phyloP scores from a whole-genome alignment of 2,113 vertebrate genomes.

The Polyodon spathula region DNA sequence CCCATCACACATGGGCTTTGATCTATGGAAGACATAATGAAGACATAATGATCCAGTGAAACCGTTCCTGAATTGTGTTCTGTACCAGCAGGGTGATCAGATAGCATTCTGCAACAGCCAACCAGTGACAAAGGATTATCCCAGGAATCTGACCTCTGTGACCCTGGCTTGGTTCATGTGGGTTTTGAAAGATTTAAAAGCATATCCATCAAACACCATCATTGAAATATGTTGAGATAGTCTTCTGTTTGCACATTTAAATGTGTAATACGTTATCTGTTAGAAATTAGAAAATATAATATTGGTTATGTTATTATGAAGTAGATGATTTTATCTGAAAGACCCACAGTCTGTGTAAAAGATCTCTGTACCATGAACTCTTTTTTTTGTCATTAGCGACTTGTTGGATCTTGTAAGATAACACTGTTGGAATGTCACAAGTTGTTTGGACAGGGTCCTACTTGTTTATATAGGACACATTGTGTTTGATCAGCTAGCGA shows the following conservation, averaged over 20 bases:
- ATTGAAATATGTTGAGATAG: not conserved
- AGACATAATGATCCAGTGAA: slow-evolving; percentile 7
- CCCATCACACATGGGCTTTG: slow-evolving; percentile 1
- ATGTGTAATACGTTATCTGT: no score
- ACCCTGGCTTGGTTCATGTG: not conserved
- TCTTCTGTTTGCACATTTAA: no score
- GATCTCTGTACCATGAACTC: no score
- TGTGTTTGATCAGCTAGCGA: slow-evolving; percentile 30
- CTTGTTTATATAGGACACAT: slow-evolving; percentile 17
- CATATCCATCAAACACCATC: not conserved
- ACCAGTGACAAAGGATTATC: not conserved
- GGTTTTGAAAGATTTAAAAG: not conserved
- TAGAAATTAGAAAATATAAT: no score
- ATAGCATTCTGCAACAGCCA: not conserved
- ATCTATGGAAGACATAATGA: slow-evolving; percentile 9
- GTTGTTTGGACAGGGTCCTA: slow-evolving; percentile 21
- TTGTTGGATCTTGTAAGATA: not conserved
- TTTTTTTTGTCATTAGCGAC: no score
- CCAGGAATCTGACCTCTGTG: slow-evolving; percentile 1
- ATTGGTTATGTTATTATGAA: no score
- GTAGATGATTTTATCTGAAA: no score
- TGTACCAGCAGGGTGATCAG: slow-evolving; percentile 9
- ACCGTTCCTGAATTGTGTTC: slow-evolving; percentile 5
- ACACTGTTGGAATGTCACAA: slow-evolving; percentile 6
- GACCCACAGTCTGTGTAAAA: no score